phyloP scores from a whole-genome alignment of 2,888 invertebrate genomes.

The Subacronicta megacephala region DNA sequence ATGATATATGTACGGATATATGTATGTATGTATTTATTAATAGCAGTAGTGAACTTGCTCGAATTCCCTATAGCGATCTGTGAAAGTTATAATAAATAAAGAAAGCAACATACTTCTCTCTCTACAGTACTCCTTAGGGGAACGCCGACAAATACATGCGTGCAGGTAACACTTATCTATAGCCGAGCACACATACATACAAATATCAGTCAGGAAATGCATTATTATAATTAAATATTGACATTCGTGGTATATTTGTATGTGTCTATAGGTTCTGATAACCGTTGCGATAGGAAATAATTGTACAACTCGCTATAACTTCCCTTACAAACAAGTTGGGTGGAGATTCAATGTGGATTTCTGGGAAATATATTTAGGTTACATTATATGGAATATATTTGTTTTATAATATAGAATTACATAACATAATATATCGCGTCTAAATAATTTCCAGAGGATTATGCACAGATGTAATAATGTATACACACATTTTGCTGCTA shows the following conservation, averaged over 20 bases:
- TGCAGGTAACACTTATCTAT: conserved; percentile 34
- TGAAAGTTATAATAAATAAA: conserved; percentile 14
- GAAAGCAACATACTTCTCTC: conserved; percentile 32
- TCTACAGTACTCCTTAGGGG: conserved; percentile 23
- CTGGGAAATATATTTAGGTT: too few species aligned
- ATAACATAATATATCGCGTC: too few species aligned
- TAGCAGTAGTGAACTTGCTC: background rate
- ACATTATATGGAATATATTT: too few species aligned
- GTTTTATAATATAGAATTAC: too few species aligned
- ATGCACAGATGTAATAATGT: too few species aligned
- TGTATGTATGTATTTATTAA: too few species aligned
- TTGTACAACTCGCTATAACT: too few species aligned
- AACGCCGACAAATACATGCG: conserved; percentile 11
- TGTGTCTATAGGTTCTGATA: conserved; percentile 6
- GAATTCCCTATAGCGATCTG: conserved; percentile 26
- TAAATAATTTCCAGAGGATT: too few species aligned
- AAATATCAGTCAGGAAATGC: conserved; percentile 47
- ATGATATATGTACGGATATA: too few species aligned
- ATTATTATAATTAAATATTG: conserved; percentile 50
- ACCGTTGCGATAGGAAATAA: background rate
- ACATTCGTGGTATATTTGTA: conserved; percentile 27
- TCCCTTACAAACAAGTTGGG: too few species aligned
- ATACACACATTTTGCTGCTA: too few species aligned
- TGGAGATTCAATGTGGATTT: too few species aligned
- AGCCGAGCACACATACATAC: conserved; percentile 22